Evolutionary conservation across 2,888 invertebrate species (phyloP).

Genomic region (Dryococelus australis): DNA sequence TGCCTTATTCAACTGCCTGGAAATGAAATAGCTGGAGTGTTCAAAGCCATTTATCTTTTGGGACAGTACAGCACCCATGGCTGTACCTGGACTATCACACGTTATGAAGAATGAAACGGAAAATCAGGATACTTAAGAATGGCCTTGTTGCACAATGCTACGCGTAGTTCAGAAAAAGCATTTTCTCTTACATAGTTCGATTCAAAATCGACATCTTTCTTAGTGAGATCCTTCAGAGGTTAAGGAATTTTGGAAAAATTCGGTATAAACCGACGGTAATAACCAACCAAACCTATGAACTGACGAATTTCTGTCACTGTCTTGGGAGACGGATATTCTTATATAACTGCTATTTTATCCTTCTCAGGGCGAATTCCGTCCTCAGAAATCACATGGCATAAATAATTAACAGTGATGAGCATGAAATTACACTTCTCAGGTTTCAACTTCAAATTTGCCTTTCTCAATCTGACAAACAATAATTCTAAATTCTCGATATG

Average conservation of each 20-base stretch:
- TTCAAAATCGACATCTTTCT: background rate
- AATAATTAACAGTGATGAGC: no score
- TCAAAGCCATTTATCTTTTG: background rate
- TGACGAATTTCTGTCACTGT: background rate
- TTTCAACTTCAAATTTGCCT: no score
- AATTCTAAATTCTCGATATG: no score
- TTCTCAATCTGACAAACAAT: no score
- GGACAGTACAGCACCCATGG: background rate
- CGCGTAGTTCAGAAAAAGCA: background rate
- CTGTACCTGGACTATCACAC: background rate
- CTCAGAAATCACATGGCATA: no score
- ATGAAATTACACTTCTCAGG: no score
- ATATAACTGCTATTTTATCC: background rate
- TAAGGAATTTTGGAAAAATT: background rate
- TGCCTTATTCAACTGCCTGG: background rate
- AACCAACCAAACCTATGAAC: background rate
- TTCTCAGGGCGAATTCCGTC: background rate
- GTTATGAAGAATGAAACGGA: background rate
- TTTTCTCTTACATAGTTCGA: background rate
- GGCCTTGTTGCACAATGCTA: background rate
- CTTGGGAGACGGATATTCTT: background rate
- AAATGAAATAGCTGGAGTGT: background rate
- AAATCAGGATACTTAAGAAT: background rate
- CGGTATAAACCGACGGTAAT: background rate
- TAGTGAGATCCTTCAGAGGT: background rate